Evolutionary conservation across 2,888 invertebrate genomes (phyloP).

Genomic region (Spialia ferax): DNA sequence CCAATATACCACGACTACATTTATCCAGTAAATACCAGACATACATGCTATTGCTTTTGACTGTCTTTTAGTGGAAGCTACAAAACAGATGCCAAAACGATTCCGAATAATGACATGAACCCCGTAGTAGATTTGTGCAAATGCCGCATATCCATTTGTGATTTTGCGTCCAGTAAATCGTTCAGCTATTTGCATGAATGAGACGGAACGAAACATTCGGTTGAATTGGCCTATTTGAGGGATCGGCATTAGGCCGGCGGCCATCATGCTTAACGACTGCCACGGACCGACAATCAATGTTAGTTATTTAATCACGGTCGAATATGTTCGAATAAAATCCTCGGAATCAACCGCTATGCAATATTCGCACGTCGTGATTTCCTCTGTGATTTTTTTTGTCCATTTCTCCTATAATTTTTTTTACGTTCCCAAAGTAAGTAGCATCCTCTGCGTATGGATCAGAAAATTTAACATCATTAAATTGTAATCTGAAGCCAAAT

Average conservation of each 20-base stretch:
- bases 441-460: too few species aligned
- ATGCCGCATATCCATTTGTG: constrained; percentile 33
- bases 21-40: too few species aligned
- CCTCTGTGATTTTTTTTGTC: neutral
- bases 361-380: neutral
- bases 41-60: neutral
- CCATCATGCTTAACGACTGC: constrained; percentile 33
- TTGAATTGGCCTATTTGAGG: constrained; percentile 40
- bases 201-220: constrained; percentile 40
- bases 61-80: neutral
- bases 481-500: too few species aligned
- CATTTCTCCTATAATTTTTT: neutral
- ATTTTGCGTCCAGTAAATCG: constrained; percentile 38
- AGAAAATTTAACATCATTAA: too few species aligned
- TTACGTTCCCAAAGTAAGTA: too few species aligned
- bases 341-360: neutral
- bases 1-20: too few species aligned
- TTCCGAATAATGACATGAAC: constrained; percentile 6
- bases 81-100: neutral
- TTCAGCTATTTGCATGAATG: constrained; percentile 39
- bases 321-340: constrained; percentile 32
- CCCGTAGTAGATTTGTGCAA: constrained; percentile 29
- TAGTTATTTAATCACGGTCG: constrained; percentile 34
- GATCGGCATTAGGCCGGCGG: constrained; percentile 36
- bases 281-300: constrained; percentile 30